Conservation (phyloP, 92 coral and sea anemone species). For the Paramuricea clavata region DNA sequence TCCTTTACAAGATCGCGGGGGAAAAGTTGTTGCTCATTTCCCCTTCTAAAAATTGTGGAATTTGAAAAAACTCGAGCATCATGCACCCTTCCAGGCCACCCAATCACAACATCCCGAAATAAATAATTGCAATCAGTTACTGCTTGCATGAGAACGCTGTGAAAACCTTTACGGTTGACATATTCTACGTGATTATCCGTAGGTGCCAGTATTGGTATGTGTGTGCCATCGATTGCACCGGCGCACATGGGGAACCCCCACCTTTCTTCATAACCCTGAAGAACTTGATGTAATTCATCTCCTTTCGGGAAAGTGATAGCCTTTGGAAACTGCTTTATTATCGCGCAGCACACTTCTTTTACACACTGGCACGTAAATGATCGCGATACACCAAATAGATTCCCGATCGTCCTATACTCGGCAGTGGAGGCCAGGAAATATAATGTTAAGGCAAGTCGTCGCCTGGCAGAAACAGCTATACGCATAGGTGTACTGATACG, state of each 20-base stretch:
- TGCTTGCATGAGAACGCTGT: no score
- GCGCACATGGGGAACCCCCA: conserved; percentile 58
- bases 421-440: conserved; percentile 53
- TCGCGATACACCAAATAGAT: conserved; percentile 56
- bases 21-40: conserved; percentile 42
- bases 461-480: conserved; percentile 51
- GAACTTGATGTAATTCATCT: background rate
- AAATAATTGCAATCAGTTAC: conserved; percentile 53
- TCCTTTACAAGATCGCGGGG: conserved; percentile 34
- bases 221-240: conserved; percentile 52
- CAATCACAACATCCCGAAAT: conserved; percentile 70
- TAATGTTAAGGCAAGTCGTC: conserved; percentile 42
- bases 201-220: conserved; percentile 63
- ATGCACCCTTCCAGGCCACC: conserved; percentile 78
- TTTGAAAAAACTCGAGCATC: conserved; percentile 61
- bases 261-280: conserved; percentile 43
- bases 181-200: conserved; percentile 58
- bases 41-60: conserved; percentile 52
- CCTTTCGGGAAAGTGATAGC: conserved; percentile 8
- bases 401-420: conserved; percentile 46
- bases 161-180: conserved; percentile 59
- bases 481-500: conserved; percentile 57
- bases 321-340: conserved; percentile 30
- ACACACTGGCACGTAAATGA: conserved; percentile 39
- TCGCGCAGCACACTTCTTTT: conserved; percentile 51